Percentiles rank a stretch among this genome's conserved stretches.
These are phyloP conservation scores for Silvanus unidentatus DNA, from an alignment of 2,888 invertebrate species.

Conservation along the genomic window DNA sequence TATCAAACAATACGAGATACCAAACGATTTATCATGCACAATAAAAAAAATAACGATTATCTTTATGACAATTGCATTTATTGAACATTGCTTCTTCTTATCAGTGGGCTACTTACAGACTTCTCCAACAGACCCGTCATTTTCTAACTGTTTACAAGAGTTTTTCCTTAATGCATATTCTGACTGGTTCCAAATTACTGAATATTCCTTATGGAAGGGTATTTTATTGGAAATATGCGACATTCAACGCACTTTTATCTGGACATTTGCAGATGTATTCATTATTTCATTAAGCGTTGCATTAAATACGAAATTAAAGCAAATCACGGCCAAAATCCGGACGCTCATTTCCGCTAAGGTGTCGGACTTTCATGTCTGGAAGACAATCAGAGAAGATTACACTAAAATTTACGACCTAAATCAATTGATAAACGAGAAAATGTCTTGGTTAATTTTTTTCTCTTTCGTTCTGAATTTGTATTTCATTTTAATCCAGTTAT, in stretches of 20 bases:
- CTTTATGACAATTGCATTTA: no score
- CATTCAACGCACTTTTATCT: constrained; percentile 25
- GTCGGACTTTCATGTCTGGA: constrained; percentile 18
- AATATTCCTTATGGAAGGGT: neutral
- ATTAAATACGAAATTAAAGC: constrained; percentile 19
- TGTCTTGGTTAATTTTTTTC: neutral
- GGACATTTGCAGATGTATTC: constrained; percentile 25
- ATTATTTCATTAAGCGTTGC: constrained; percentile 23
- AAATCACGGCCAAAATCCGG: no score
- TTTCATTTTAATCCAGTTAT: neutral
- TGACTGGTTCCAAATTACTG: neutral
- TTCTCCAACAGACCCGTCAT: no score
- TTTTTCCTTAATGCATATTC: no score
- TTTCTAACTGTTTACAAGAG: no score
- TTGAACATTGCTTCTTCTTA: no score
- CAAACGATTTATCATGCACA: no score
- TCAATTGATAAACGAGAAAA: neutral
- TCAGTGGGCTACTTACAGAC: no score
- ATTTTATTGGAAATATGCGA: constrained; percentile 19
- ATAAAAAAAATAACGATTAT: no score
- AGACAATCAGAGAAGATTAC: constrained; percentile 21
- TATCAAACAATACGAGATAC: no score
- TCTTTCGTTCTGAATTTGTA: neutral
- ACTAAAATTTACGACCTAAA: constrained; percentile 18
- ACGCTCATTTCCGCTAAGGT: no score